phyloP scores from a whole-genome alignment of 2,888 invertebrate genomes.

The Parnassius glacialis region DNA sequence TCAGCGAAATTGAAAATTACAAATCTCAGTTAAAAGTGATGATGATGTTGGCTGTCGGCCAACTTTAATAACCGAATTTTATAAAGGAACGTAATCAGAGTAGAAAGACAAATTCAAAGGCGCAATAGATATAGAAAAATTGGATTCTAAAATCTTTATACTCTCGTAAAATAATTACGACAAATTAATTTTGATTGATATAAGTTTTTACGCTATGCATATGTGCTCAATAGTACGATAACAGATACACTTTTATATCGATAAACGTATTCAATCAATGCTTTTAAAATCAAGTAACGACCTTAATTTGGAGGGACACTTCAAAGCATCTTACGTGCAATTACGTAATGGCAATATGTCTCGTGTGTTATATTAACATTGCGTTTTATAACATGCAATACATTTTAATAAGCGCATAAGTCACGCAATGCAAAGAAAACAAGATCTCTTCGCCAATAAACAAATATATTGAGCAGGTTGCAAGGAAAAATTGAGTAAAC shows the following conservation, averaged over 20 bases:
- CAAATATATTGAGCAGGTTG: not conserved
- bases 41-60: not conserved
- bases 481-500: too few relatives aligned
- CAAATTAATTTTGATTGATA: too few relatives aligned
- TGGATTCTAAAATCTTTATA: too few relatives aligned
- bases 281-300: slow-evolving; percentile 9
- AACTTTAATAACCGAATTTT: slow-evolving; percentile 6
- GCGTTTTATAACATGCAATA: slow-evolving; percentile 3
- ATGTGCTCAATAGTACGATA: too few relatives aligned
- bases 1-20: slow-evolving; percentile 37
- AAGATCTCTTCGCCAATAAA: slow-evolving; percentile 7
- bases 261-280: slow-evolving; percentile 9
- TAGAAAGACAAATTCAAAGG: too few relatives aligned
- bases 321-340: slow-evolving; percentile 13
- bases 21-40: slow-evolving; percentile 28
- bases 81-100: too few relatives aligned
- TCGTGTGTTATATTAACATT: slow-evolving; percentile 17
- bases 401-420: slow-evolving; percentile 16
- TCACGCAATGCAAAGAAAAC: slow-evolving; percentile 23
- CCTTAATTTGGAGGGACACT: slow-evolving; percentile 22
- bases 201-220: too few relatives aligned
- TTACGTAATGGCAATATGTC: slow-evolving; percentile 24
- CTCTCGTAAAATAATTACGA: too few relatives aligned
- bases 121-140: too few relatives aligned
- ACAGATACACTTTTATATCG: slow-evolving; percentile 15